Evolutionary conservation across 2,888 invertebrate genomes (phyloP).

Genomic region (Taphrorychus bicolor): DNA sequence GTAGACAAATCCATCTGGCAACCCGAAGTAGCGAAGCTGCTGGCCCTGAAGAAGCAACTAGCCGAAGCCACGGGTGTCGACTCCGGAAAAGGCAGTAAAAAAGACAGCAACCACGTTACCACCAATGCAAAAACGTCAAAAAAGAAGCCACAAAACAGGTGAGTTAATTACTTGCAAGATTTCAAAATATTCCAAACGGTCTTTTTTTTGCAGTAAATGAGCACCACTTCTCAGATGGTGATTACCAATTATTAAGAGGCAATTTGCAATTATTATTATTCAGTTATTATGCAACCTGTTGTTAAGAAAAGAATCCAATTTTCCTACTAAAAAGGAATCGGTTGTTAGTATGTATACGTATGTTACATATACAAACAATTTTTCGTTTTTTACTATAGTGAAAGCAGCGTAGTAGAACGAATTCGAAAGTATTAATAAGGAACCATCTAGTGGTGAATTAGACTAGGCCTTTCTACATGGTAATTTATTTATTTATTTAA

Average conservation of each 20-base stretch:
- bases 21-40: conserved; percentile 75
- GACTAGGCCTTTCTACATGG: conserved; percentile 5
- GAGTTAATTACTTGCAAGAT: neutral
- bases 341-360: no score
- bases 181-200: neutral
- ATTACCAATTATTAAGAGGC: no score
- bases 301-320: no score
- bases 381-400: no score
- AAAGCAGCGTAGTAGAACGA: neutral
- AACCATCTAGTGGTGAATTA: no score
- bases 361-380: no score
- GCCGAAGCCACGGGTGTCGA: conserved; percentile 53
- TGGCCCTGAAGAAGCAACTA: conserved; percentile 78
- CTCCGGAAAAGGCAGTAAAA: neutral
- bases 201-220: neutral
- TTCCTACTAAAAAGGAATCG: no score
- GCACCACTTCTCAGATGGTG: no score
- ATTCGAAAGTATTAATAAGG: neutral
- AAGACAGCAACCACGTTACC: neutral
- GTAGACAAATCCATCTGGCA: conserved; percentile 79
- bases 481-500: conserved; percentile 27
- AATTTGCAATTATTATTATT: no score
- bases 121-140: neutral
- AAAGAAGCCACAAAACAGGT: neutral
- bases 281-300: no score